Evolutionary conservation across 92 coral and sea anemone species (phyloP), one percentile per base, ranked within the genome.

Genomic region (Phymanthus crucifer): DNA sequence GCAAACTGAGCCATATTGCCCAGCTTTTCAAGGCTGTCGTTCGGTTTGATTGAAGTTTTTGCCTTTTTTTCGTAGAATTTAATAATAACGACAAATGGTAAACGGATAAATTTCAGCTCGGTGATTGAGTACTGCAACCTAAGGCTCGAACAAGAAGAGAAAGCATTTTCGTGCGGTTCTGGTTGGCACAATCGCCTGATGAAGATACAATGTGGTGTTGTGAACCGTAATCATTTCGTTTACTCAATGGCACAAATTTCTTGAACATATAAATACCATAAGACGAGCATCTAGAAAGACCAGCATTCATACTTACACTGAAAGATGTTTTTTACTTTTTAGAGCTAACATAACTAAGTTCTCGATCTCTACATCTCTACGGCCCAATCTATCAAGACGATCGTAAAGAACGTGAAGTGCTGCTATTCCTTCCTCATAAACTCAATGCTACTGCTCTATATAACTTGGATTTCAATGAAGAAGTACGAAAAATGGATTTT

Each of bases 11-110:
- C 73, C 73, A 69, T 24, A 69, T 69, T 69, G 73, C 43, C 47
- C 29, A 69, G 73, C 26, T 69, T 69, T 69, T 69, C 73, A 69
- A 69, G 73, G 11, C 73, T 69, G 73, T 69, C 73, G 73, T 69
- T 69, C 73, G 34, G 17, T 18, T 17, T 69, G 73, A 18, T 34
- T 35, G 73, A 34, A 23, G 47, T n/a, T 34, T 69, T 69, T 34
- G 73, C 73, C 35, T 69, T 34, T 69, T n/a, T 38, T 69, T 69
- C 19, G 13, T 69, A 46, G 73, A 34, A 4, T 69, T 34, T 69
- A 24, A 38, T n/a, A 69, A 69, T 24, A 69, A 21, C 34, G 35
- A 69, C 73, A 69, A 69, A 17, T 32, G 73, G 46, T 34, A 34
- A 69, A 34, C 13, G 46, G 24, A 14, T 17, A 12, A 34, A 14